Conservation (phyloP, 2,888 invertebrate genomes). For the Tetramorium bicarinatum region DNA sequence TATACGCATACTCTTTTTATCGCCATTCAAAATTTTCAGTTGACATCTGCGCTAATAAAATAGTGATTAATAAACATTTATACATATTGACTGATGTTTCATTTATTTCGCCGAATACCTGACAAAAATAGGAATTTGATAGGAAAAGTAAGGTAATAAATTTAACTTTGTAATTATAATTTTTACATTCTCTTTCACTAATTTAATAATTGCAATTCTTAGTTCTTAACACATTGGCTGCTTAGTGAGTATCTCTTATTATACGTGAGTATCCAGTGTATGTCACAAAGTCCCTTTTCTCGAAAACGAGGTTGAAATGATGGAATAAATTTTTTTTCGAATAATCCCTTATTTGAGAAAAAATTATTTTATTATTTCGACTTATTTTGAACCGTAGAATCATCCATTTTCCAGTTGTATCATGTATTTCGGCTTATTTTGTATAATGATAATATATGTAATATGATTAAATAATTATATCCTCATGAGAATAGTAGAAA, state of each 20-base stretch:
- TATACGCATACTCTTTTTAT: background rate
- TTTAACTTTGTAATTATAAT: conserved; percentile 3
- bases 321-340: no score
- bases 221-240: background rate
- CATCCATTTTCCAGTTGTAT: background rate
- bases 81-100: conserved; percentile 47
- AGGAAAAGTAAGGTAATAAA: background rate
- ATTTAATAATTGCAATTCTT: background rate
- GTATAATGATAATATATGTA: background rate
- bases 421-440: background rate
- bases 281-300: no score
- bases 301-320: no score
- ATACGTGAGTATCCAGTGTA: no score
- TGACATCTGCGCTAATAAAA: conserved; percentile 43
- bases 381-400: background rate
- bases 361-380: background rate
- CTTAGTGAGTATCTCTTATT: background rate
- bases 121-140: background rate
- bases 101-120: conserved; percentile 15
- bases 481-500: background rate
- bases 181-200: background rate
- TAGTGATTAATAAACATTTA: conserved; percentile 65
- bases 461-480: background rate
- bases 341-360: background rate
- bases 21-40: conserved; percentile 36